Conservation (phyloP, 2,888 invertebrate species). For the Myopa tessellatipennis region DNA sequence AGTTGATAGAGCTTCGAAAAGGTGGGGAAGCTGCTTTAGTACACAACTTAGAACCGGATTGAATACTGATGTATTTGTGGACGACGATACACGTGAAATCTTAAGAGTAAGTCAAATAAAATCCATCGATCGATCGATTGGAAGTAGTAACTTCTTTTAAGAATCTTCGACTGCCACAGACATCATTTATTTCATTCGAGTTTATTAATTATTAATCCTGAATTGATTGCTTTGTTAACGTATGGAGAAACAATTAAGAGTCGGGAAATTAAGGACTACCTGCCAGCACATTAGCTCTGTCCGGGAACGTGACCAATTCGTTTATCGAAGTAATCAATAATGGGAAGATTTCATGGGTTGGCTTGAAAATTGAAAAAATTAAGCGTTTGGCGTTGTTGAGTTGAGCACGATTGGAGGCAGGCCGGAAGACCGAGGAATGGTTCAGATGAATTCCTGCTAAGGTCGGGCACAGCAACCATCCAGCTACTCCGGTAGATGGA, state of each 20-base stretch:
- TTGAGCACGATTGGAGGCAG: neutral
- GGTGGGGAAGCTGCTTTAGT: neutral
- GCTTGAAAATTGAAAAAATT: conserved; percentile 15
- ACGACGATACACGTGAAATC: too few relatives aligned
- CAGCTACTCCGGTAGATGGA: conserved; percentile 25
- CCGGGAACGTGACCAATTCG: conserved; percentile 1
- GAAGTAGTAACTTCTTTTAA: neutral
- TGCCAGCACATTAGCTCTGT: conserved; percentile 6
- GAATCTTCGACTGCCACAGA: neutral
- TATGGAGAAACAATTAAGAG: conserved; percentile 1
- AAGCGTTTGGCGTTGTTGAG: conserved; percentile 8
- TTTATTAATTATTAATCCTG: conserved; percentile 2
- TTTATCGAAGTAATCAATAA: conserved; percentile 23
- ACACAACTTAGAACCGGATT: too few relatives aligned
- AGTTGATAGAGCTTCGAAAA: too few relatives aligned
- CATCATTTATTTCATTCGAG: conserved; percentile 5
- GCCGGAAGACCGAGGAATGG: neutral
- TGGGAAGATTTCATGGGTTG: conserved; percentile 23
- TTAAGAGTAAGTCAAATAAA: too few relatives aligned
- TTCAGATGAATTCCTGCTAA: neutral
- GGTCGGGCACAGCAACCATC: neutral
- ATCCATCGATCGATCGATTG: too few relatives aligned
- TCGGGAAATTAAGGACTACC: neutral
- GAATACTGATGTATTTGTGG: too few relatives aligned
- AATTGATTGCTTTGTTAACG: conserved; percentile 31